phyloP scores from a whole-genome alignment of 2,113 vertebrate species.

The Varanus salvator region DNA sequence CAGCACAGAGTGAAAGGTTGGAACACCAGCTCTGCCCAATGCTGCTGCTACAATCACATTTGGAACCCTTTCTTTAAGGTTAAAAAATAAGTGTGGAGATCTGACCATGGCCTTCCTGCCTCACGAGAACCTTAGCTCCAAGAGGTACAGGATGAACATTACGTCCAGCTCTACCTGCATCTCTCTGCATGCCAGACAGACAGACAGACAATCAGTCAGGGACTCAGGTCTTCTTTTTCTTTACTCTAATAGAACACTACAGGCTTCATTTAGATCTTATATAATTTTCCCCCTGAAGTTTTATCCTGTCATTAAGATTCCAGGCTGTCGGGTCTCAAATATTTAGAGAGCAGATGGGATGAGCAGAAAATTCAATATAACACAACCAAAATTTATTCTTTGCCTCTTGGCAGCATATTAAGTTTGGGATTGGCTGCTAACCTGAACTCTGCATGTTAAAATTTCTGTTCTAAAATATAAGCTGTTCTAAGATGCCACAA shows the following conservation, averaged over 20 bases:
- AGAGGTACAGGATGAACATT: background rate
- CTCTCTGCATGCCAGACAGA: background rate
- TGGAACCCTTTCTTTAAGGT: background rate
- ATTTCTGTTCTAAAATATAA: conserved; percentile 38
- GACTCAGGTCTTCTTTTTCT: background rate
- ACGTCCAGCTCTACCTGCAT: background rate
- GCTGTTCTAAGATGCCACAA: background rate
- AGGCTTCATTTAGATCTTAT: background rate
- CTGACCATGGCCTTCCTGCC: too few relatives aligned
- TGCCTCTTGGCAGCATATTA: background rate
- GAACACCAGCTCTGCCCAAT: background rate
- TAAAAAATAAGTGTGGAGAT: background rate
- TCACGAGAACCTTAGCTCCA: background rate
- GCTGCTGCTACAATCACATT: background rate
- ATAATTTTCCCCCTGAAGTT: rapidly evolving
- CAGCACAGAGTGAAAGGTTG: background rate
- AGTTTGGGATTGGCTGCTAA: conserved; percentile 2
- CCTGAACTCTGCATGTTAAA: conserved; percentile 20
- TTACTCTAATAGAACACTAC: background rate
- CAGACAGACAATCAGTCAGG: background rate
- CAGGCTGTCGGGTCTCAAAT: background rate
- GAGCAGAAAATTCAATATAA: background rate
- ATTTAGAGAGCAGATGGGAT: rapidly evolving
- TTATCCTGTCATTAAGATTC: background rate
- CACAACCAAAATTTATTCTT: background rate